Conservation (phyloP, 2,888 invertebrate genomes). For the Lumbricus terrestris region DNA sequence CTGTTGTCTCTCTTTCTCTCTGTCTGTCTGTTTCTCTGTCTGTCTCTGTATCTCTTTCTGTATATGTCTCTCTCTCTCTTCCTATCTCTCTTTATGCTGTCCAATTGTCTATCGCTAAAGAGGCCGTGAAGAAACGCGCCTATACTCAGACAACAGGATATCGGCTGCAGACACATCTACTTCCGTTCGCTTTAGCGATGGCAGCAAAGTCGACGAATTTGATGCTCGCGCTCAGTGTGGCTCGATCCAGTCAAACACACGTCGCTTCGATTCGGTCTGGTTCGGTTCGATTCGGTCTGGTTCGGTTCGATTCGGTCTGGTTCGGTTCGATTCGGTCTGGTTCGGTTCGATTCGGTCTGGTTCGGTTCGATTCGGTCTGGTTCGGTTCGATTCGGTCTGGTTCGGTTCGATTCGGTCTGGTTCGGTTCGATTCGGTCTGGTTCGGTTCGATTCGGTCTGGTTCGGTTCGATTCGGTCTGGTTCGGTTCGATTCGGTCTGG, state of each 20-base stretch:
- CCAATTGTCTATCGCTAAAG: no score
- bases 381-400: no score
- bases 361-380: no score
- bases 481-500: no score
- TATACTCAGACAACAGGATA: neutral
- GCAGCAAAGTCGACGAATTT: neutral
- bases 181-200: neutral
- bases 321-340: neutral
- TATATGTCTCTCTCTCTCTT: neutral
- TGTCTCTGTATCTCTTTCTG: neutral
- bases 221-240: neutral
- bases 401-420: no score
- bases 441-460: no score
- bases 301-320: neutral
- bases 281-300: neutral
- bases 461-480: no score
- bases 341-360: neutral
- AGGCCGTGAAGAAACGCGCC: neutral
- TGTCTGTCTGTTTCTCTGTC: neutral
- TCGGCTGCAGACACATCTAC: neutral
- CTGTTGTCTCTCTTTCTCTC: no score
- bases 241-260: neutral
- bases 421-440: no score
- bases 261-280: neutral
- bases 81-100: neutral